Conservation (phyloP, 2,888 invertebrate genomes). For the Zele albiditarsus region DNA sequence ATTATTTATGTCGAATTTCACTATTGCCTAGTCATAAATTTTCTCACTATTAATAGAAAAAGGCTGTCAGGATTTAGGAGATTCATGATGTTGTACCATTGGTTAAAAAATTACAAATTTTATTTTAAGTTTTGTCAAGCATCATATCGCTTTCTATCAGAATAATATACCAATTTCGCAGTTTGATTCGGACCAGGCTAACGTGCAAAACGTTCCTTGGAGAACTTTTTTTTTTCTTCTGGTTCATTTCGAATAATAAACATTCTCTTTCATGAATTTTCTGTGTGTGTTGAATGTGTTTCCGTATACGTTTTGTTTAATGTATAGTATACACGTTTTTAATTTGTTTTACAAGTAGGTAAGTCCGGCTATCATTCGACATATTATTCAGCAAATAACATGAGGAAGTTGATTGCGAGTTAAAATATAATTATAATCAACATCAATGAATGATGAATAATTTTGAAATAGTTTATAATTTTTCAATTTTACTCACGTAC, state of each 20-base stretch:
- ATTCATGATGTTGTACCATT: conserved; percentile 53
- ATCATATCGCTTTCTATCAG: conserved; percentile 37
- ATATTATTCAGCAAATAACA: not conserved
- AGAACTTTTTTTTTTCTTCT: not conserved
- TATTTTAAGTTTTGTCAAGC: conserved; percentile 42
- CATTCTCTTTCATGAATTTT: not conserved
- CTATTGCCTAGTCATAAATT: conserved; percentile 51
- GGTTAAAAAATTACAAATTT: conserved; percentile 52
- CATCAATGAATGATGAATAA: not conserved
- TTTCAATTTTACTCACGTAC: not conserved
- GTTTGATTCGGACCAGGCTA: not conserved
- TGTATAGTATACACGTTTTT: not conserved
- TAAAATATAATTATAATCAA: not conserved
- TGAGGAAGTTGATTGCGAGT: not conserved
- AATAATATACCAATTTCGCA: conserved; percentile 2
- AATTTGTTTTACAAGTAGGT: conserved; percentile 36
- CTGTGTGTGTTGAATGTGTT: not conserved
- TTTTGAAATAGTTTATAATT: conserved; percentile 6
- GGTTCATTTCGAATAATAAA: not conserved
- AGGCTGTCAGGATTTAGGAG: conserved; percentile 49
- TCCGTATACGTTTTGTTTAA: not conserved
- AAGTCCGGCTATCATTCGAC: conserved; percentile 34
- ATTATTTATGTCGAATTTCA: conserved; percentile 47
- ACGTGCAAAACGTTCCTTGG: conserved; percentile 31
- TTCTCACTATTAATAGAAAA: conserved; percentile 54